Conservation (phyloP, 2,113 vertebrate species). For the Odocoileus hemionus region DNA sequence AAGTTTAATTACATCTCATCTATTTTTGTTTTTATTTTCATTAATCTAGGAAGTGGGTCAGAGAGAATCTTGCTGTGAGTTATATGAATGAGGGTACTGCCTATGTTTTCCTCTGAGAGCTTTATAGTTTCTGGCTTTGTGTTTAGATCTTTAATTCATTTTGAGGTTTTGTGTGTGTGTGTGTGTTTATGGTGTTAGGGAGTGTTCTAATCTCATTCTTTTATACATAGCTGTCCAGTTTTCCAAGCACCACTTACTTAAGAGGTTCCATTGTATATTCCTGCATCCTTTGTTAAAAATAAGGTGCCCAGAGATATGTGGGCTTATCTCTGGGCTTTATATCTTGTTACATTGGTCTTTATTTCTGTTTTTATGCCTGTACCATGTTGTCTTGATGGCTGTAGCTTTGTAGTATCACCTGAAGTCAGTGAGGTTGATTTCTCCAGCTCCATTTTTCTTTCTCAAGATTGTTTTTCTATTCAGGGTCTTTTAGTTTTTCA, state of each 20-base stretch:
- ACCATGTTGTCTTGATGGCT: background rate
- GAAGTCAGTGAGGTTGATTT: background rate
- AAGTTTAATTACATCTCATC: background rate
- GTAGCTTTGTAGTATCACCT: background rate
- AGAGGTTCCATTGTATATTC: too few relatives aligned
- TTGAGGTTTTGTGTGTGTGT: background rate
- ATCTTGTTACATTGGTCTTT: too few relatives aligned
- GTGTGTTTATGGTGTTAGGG: background rate
- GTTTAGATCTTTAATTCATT: background rate
- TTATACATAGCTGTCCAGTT: too few relatives aligned
- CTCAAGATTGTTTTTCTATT: background rate
- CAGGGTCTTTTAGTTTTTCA: too few relatives aligned
- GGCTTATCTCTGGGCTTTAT: too few relatives aligned
- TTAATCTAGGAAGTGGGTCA: background rate
- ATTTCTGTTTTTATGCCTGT: background rate
- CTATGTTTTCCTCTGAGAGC: background rate
- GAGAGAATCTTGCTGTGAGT: background rate
- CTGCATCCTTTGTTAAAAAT: too few relatives aligned
- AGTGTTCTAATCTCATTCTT: too few relatives aligned
- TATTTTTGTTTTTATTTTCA: background rate
- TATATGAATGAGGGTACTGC: background rate
- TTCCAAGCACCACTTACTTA: too few relatives aligned
- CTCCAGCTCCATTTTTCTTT: background rate
- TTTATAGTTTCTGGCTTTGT: background rate
- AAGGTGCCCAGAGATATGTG: too few relatives aligned